A percentile compares a stretch with the other conserved stretches of the same genome.
These are phyloP conservation scores for Myrmophylax atrothorax DNA, from an alignment of 2,113 vertebrate genomes.

Conservation along the genomic window DNA sequence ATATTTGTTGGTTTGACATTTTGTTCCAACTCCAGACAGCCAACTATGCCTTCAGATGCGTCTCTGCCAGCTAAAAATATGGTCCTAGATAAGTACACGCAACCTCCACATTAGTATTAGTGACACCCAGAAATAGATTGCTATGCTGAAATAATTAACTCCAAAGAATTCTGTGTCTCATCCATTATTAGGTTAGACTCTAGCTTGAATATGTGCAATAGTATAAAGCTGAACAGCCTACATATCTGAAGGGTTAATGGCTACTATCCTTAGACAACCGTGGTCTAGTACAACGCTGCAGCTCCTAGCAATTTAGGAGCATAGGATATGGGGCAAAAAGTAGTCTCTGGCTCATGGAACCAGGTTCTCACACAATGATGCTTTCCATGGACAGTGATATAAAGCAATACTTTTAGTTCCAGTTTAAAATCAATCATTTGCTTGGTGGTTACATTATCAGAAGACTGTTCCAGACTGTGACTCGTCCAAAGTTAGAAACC, in stretches of 20 bases:
- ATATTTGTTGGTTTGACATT: not conserved
- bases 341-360: not conserved
- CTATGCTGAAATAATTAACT: not conserved
- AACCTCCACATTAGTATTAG: not conserved
- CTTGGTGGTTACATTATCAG: not conserved
- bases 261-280: not conserved
- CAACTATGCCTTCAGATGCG: not conserved
- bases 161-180: not conserved
- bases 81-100: not conserved
- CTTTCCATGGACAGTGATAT: not conserved
- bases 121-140: not conserved
- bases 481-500: not conserved
- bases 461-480: not conserved
- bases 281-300: not conserved
- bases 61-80: not conserved
- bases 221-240: not conserved
- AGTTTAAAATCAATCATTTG: not conserved
- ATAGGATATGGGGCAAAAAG: not conserved
- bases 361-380: not conserved
- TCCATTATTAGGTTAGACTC: not conserved
- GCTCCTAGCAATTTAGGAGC: not conserved
- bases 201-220: not conserved
- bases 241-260: not conserved
- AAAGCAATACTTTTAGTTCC: not conserved
- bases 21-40: not conserved